A percentile compares a stretch with the other conserved stretches of the same genome.
phyloP scores from a whole-genome alignment of 2,113 vertebrate genomes.

The Cephalopholis sonnerati region DNA sequence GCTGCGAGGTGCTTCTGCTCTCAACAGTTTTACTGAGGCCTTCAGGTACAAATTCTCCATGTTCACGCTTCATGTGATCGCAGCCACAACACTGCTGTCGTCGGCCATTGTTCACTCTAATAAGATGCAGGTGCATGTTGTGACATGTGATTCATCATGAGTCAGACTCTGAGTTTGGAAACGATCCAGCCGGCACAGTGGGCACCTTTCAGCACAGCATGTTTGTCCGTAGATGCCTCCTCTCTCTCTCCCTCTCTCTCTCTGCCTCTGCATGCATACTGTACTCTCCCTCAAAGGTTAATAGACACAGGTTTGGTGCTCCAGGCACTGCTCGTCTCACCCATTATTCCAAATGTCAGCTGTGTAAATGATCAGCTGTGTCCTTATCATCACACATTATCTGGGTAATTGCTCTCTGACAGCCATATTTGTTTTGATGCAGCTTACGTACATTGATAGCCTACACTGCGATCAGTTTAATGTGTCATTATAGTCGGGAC shows the following conservation, averaged over 20 bases:
- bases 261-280: constrained; percentile 10
- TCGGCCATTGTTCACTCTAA: neutral
- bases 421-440: constrained; percentile 67
- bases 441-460: constrained; percentile 25
- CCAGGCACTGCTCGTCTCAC: constrained; percentile 45
- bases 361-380: constrained; percentile 71
- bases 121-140: constrained; percentile 19
- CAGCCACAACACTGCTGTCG: constrained; percentile 2
- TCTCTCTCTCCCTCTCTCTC: neutral
- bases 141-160: constrained; percentile 32
- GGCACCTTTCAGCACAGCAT: neutral
- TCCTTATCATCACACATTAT: constrained; percentile 75
- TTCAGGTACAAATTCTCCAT: neutral
- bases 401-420: constrained; percentile 70
- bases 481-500: constrained; percentile 10
- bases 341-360: constrained; percentile 77
- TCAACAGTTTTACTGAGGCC: neutral
- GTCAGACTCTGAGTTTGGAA: constrained; percentile 24
- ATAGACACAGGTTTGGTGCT: constrained; percentile 60
- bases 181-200: neutral
- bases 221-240: neutral
- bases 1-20: neutral
- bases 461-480: constrained; percentile 22
- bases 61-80: neutral
- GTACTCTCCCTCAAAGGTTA: constrained; percentile 64